These are phyloP conservation scores for Microctenopoma stevenorrisi DNA, from an alignment of 2,797 vertebrate genomes.

Conservation along the genomic window DNA sequence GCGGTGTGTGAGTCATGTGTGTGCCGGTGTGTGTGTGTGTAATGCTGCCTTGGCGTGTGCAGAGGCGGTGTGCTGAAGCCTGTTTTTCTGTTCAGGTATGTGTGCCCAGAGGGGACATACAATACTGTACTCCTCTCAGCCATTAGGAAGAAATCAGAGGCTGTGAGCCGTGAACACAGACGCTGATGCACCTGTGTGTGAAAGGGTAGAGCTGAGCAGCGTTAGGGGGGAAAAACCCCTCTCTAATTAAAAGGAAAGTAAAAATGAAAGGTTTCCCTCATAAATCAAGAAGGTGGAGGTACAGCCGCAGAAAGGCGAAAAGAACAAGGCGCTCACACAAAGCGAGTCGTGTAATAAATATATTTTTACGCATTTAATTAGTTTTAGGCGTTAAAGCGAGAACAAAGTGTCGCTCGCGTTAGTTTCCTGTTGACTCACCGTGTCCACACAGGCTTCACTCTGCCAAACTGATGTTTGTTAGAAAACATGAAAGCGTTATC, in stretches of 20 bases:
- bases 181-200: conserved; percentile 20
- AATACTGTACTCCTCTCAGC: conserved; percentile 70
- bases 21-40: conserved; percentile 58
- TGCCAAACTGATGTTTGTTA: not conserved
- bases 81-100: conserved; percentile 86
- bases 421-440: not conserved
- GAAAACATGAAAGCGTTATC: not conserved
- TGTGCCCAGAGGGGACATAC: conserved; percentile 80
- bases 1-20: conserved; percentile 51
- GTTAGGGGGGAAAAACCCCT: not conserved
- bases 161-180: conserved; percentile 49
- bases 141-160: conserved; percentile 55
- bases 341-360: not conserved
- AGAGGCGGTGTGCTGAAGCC: conserved; percentile 78
- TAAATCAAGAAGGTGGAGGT: not conserved
- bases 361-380: not conserved
- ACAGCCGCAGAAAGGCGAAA: not conserved
- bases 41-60: conserved; percentile 74
- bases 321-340: not conserved
- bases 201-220: not conserved
- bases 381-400: not conserved
- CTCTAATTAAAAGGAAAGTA: conserved; percentile 18
- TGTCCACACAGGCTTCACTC: not conserved
- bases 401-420: not conserved
- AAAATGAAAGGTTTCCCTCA: not conserved